Conservation (phyloP, 35 echinoderm and acorn worm genomes). For the Apostichopus californicus region DNA sequence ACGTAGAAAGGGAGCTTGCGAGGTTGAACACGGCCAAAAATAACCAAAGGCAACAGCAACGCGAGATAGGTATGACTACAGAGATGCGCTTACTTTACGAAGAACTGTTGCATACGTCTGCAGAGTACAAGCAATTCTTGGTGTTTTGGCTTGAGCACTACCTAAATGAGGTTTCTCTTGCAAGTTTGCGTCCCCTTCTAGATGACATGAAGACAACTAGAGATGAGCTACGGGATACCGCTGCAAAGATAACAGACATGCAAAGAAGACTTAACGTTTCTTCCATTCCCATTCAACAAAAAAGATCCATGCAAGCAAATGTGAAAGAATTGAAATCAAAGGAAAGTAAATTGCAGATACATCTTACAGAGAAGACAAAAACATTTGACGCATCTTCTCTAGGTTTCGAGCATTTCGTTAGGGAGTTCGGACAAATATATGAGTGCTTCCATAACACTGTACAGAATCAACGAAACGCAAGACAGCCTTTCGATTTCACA, state of each 20-base stretch:
- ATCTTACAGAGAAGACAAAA: background rate
- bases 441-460: background rate
- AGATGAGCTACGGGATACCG: background rate
- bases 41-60: background rate
- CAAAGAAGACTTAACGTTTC: background rate
- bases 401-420: no score
- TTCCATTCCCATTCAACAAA: background rate
- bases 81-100: background rate
- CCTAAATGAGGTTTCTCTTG: slow-evolving; percentile 17
- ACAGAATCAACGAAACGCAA: background rate
- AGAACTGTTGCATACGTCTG: background rate
- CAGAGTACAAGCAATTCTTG: background rate
- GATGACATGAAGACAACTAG: background rate
- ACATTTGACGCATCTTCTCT: background rate
- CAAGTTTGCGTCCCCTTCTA: slow-evolving; percentile 9
- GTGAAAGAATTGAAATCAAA: background rate
- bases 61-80: background rate
- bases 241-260: background rate
- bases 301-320: background rate
- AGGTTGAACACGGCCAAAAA: background rate
- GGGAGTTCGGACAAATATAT: background rate
- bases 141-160: slow-evolving; percentile 34
- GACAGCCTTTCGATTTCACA: background rate
- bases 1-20: slow-evolving; percentile 23
- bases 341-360: background rate